These are phyloP conservation scores for Drosophila heteroneura DNA, from an alignment of 2,888 invertebrate genomes.

Conservation along the genomic window DNA sequence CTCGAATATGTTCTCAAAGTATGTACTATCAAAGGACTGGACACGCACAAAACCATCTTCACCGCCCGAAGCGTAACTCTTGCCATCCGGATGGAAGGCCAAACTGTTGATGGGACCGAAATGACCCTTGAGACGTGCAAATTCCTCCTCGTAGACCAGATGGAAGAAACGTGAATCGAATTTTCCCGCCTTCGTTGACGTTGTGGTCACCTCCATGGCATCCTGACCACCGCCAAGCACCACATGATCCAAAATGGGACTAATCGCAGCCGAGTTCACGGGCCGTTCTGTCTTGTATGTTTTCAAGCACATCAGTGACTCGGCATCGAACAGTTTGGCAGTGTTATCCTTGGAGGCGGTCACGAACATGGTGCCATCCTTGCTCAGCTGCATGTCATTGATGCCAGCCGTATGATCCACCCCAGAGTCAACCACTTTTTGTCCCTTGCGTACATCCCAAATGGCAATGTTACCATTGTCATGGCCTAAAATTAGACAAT, in stretches of 20 bases:
- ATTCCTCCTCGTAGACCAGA: constrained; percentile 98
- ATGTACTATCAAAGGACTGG: constrained; percentile 97
- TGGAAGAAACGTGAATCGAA: constrained; percentile 98
- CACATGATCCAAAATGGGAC: constrained; percentile 97
- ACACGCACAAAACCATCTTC: constrained; percentile 99
- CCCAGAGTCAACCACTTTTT: constrained; percentile 90
- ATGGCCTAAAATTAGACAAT: constrained; percentile 87
- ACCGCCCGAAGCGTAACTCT: constrained; percentile 98
- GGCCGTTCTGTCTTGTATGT: constrained; percentile 99
- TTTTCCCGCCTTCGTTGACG: constrained; percentile 96
- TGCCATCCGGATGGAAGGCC: constrained; percentile 98
- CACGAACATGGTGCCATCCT: constrained; percentile 97
- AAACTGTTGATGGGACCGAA: constrained; percentile 99
- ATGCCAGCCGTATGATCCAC: constrained; percentile 94
- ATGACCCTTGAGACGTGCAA: constrained; percentile 99
- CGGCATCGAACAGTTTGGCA: constrained; percentile 97
- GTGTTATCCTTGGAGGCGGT: constrained; percentile 98
- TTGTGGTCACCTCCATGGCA: constrained; percentile 99
- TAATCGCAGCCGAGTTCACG: constrained; percentile 98
- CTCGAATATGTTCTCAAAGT: constrained; percentile 90
- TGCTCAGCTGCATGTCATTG: constrained; percentile 98
- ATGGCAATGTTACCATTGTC: constrained; percentile 96
- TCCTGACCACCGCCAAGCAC: constrained; percentile 99
- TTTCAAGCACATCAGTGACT: constrained; percentile 94
- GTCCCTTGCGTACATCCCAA: constrained; percentile 96